Evolutionary conservation across 92 coral and sea anemone species (phyloP).

Genomic region (Zoanthus solanderi): DNA sequence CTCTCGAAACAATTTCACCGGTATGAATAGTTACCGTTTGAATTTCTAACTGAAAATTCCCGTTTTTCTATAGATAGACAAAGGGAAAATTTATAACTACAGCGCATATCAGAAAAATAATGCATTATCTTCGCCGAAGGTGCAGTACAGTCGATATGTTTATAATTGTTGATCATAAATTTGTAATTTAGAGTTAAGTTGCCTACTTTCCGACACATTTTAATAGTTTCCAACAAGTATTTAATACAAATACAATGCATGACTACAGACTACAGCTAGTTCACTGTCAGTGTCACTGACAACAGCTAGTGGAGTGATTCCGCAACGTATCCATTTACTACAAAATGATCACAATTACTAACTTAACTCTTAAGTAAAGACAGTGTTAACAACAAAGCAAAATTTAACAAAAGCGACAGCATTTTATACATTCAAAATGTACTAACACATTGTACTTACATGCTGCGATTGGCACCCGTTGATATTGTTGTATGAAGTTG

Average conservation of each 20-base stretch:
- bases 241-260: background rate
- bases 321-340: background rate
- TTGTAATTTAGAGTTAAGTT: too few relatives aligned
- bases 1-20: too few relatives aligned
- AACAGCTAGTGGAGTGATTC: background rate
- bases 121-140: too few relatives aligned
- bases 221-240: background rate
- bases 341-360: background rate
- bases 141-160: too few relatives aligned
- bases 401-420: background rate
- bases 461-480: background rate
- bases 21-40: too few relatives aligned
- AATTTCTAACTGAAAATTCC: too few relatives aligned
- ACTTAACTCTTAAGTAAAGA: background rate
- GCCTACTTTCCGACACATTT: too few relatives aligned
- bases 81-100: too few relatives aligned
- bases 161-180: too few relatives aligned
- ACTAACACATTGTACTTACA: slow-evolving; percentile 22
- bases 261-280: background rate
- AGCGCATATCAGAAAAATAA: too few relatives aligned
- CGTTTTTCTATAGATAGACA: too few relatives aligned
- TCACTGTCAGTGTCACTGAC: background rate
- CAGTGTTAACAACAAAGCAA: too few relatives aligned
- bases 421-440: background rate
- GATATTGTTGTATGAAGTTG: background rate